Conservation (phyloP, 2,797 vertebrate species). For the Brotula barbata region DNA sequence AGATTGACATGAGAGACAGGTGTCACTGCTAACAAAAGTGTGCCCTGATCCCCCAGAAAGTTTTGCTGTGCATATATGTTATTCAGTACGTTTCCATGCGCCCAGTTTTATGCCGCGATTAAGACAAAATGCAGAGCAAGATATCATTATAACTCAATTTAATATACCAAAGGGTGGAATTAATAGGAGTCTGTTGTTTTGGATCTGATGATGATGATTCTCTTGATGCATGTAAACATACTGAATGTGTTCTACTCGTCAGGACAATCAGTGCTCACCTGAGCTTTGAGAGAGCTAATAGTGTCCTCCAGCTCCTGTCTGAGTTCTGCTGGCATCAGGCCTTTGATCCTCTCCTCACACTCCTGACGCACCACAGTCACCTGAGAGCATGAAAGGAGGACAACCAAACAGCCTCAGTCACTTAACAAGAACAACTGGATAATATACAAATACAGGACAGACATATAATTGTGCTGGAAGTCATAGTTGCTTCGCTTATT, state of each 20-base stretch:
- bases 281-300: constrained; percentile 91
- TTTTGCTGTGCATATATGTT: too few species aligned
- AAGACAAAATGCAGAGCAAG: too few species aligned
- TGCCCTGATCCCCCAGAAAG: too few species aligned
- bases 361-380: constrained; percentile 85
- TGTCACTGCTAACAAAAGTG: too few species aligned
- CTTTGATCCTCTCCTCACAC: constrained; percentile 89
- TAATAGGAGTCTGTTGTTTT: too few species aligned
- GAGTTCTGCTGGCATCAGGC: constrained; percentile 88
- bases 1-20: too few species aligned
- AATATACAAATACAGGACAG: not conserved
- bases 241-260: not conserved
- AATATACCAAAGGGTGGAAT: too few species aligned
- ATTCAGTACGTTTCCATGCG: not conserved
- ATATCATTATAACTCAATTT: too few species aligned
- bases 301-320: constrained; percentile 92
- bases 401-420: not conserved
- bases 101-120: too few species aligned
- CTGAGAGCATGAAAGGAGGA: constrained; percentile 71
- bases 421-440: not conserved
- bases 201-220: too few species aligned
- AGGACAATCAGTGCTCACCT: constrained; percentile 78
- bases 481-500: too few species aligned
- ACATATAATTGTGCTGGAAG: too few species aligned
- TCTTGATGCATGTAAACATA: not conserved